Conservation (phyloP, 1,140 invertebrate genomes). For the Venturia canescens region DNA sequence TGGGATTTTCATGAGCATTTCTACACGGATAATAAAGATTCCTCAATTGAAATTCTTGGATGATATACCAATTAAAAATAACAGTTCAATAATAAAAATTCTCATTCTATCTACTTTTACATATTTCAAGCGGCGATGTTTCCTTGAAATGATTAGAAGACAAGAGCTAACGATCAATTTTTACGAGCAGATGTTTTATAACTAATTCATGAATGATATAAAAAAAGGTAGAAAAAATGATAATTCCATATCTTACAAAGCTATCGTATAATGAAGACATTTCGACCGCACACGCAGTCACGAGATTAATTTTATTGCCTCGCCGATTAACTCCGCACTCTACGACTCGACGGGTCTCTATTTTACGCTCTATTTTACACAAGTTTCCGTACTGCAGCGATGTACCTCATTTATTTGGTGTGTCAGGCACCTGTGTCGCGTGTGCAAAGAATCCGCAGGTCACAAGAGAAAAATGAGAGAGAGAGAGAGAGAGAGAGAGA, state of each 20-base stretch:
- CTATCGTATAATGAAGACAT: constrained; percentile 2
- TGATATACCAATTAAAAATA: no score
- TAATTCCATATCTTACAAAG: background rate
- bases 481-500: background rate
- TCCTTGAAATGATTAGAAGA: background rate
- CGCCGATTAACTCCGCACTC: constrained; percentile 28
- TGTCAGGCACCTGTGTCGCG: constrained; percentile 34
- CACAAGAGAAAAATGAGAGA: background rate
- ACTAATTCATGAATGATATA: background rate
- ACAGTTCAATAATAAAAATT: no score
- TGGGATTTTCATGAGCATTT: no score
- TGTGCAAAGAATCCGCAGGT: background rate
- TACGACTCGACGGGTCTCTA: constrained; percentile 23
- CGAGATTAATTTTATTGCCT: constrained; percentile 22
- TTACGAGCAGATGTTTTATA: background rate
- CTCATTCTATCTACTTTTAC: no score
- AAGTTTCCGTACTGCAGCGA: background rate
- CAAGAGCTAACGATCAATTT: background rate
- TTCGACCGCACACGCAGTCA: background rate
- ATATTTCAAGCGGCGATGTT: no score
- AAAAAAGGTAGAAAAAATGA: background rate
- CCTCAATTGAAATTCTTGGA: no score
- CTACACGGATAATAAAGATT: no score
- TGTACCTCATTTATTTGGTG: constrained; percentile 23
- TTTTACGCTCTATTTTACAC: constrained; percentile 42